A percentile compares a stretch with the other conserved stretches of the same genome.
These are phyloP conservation scores for Anomalospiza imberbis DNA, from an alignment of 2,797 vertebrate genomes.

Conservation along the genomic window DNA sequence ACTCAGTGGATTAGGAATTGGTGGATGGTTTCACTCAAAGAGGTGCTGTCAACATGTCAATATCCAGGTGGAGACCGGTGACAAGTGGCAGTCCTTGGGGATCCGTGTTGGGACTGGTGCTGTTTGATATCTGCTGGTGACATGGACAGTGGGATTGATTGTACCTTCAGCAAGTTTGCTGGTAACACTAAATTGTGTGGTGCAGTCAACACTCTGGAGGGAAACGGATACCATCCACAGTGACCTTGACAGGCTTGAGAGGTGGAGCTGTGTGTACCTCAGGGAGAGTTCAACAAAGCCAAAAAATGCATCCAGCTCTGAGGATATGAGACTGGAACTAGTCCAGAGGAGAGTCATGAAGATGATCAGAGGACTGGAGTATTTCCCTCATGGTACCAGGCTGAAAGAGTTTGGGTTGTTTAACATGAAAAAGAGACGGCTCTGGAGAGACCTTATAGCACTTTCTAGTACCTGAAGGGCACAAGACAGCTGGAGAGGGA, in stretches of 20 bases:
- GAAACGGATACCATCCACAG: background rate
- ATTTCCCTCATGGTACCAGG: too few species aligned
- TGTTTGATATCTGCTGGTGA: background rate
- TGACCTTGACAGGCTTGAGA: background rate
- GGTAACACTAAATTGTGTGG: background rate
- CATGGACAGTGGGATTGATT: rapidly evolving
- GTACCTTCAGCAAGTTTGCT: background rate
- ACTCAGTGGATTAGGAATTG: background rate
- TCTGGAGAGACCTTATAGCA: background rate
- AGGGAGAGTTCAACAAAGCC: background rate
- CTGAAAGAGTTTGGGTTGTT: background rate
- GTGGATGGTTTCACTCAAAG: background rate
- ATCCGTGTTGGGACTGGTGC: rapidly evolving
- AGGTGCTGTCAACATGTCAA: background rate
- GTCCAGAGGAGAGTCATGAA: background rate
- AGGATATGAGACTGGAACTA: background rate
- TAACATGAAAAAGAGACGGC: background rate
- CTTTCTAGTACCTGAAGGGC: background rate
- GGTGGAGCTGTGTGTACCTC: background rate
- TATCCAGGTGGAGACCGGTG: background rate
- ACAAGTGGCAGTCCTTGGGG: background rate
- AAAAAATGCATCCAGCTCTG: background rate
- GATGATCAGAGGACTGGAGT: background rate
- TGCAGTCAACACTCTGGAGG: too few species aligned
- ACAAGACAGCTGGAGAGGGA: background rate